These are phyloP conservation scores for Leptinotarsa undecemlineata DNA, from an alignment of 1,140 invertebrate species.

Conservation along the genomic window DNA sequence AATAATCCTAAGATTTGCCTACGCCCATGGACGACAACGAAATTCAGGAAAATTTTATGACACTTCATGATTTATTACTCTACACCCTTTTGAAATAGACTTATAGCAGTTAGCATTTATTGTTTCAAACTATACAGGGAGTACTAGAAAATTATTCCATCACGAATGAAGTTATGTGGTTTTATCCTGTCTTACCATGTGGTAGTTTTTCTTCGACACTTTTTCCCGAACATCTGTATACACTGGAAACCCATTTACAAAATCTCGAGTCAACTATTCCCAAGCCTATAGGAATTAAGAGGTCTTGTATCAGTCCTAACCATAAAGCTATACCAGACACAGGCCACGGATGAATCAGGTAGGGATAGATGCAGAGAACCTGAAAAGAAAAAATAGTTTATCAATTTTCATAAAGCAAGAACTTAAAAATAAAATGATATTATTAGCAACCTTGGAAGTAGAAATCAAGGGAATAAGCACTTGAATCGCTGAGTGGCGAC, in stretches of 20 bases:
- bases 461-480: too few species aligned
- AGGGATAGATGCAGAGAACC: constrained; percentile 51
- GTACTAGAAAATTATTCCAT: neutral
- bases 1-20: too few species aligned
- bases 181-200: constrained; percentile 42
- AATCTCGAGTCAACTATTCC: constrained; percentile 56
- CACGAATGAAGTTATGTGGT: neutral
- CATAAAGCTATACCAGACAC: constrained; percentile 53
- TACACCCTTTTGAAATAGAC: too few species aligned
- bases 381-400: constrained; percentile 37
- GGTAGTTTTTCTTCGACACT: constrained; percentile 51
- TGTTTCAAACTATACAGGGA: too few species aligned
- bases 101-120: too few species aligned
- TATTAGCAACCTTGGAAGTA: too few species aligned
- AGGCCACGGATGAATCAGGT: constrained; percentile 51
- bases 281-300: constrained; percentile 55
- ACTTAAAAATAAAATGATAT: too few species aligned
- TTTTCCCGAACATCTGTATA: constrained; percentile 50
- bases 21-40: too few species aligned
- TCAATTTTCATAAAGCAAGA: too few species aligned
- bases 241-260: constrained; percentile 52
- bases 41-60: too few species aligned
- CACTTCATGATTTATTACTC: too few species aligned
- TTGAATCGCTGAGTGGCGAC: too few species aligned
- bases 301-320: constrained; percentile 55